These are phyloP conservation scores for Spatulosminthurus flaviceps DNA, from an alignment of 2,888 invertebrate genomes.

Conservation along the genomic window DNA sequence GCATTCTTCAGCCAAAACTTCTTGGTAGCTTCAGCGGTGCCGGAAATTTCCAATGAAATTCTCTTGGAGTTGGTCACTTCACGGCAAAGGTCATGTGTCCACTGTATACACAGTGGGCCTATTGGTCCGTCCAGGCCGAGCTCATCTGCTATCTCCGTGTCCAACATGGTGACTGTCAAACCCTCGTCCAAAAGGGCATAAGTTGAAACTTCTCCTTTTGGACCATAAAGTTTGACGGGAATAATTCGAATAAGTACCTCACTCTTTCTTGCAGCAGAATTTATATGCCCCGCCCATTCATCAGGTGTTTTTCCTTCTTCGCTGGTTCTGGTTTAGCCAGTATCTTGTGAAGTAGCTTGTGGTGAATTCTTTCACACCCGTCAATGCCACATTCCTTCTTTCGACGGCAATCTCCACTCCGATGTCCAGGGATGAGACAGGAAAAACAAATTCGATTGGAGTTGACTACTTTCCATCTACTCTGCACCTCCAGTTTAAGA, in stretches of 20 bases:
- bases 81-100: background rate
- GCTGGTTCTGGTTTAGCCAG: background rate
- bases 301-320: too few species aligned
- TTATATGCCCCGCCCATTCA: too few species aligned
- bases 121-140: slow-evolving; percentile 28
- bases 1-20: slow-evolving; percentile 12
- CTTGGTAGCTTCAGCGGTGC: background rate
- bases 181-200: slow-evolving; percentile 47
- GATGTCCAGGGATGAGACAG: too few species aligned
- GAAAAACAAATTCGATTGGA: too few species aligned
- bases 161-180: slow-evolving; percentile 36
- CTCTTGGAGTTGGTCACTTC: slow-evolving; percentile 9
- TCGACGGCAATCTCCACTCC: background rate
- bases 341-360: background rate
- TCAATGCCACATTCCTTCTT: background rate
- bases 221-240: slow-evolving; percentile 32
- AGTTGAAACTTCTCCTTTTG: slow-evolving; percentile 9
- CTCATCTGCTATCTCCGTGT: slow-evolving; percentile 25
- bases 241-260: slow-evolving; percentile 35
- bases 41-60: background rate
- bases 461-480: too few species aligned
- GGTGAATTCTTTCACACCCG: slow-evolving; percentile 6
- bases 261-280: too few species aligned
- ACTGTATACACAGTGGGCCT: slow-evolving; percentile 5
- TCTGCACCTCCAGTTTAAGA: too few species aligned